Evolutionary conservation across 2,888 invertebrate species (phyloP).

Genomic region (Amiota communis): DNA sequence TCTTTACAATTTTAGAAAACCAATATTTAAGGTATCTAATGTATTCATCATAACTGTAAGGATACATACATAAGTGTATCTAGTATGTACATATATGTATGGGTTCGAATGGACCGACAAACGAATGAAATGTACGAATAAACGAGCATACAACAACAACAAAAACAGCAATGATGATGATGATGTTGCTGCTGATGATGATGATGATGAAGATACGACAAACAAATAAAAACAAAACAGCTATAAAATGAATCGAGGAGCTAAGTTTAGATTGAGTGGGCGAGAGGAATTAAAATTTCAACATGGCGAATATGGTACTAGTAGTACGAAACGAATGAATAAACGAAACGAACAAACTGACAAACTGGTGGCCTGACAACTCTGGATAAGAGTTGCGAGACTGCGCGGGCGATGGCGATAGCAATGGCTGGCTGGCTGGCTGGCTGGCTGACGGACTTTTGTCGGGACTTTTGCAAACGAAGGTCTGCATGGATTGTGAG

Average conservation of each 20-base stretch:
- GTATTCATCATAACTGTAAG: too few species aligned
- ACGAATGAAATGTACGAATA: neutral
- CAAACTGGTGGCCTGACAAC: too few species aligned
- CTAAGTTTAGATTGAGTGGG: constrained; percentile 63
- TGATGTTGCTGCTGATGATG: too few species aligned
- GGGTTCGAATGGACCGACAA: neutral
- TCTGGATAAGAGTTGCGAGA: too few species aligned
- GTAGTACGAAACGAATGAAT: too few species aligned
- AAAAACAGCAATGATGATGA: constrained; percentile 41
- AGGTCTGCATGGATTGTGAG: constrained; percentile 22
- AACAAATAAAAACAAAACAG: neutral
- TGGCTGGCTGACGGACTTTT: constrained; percentile 13
- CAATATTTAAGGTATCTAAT: too few species aligned
- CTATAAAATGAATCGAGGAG: neutral
- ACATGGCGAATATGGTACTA: constrained; percentile 53
- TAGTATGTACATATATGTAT: neutral
- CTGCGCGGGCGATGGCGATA: constrained; percentile 2
- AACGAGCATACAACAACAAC: constrained; percentile 59
- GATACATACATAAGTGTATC: neutral
- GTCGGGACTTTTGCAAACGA: constrained; percentile 28
- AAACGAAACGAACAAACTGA: too few species aligned
- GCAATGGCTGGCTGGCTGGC: constrained; percentile 5
- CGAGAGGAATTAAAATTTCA: constrained; percentile 70
- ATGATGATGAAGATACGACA: neutral
- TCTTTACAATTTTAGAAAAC: too few species aligned